Evolutionary conservation across 2,888 invertebrate genomes (phyloP), one percentile per base, ranked within the genome.

Genomic region (Disparrhopalites patrizii): DNA sequence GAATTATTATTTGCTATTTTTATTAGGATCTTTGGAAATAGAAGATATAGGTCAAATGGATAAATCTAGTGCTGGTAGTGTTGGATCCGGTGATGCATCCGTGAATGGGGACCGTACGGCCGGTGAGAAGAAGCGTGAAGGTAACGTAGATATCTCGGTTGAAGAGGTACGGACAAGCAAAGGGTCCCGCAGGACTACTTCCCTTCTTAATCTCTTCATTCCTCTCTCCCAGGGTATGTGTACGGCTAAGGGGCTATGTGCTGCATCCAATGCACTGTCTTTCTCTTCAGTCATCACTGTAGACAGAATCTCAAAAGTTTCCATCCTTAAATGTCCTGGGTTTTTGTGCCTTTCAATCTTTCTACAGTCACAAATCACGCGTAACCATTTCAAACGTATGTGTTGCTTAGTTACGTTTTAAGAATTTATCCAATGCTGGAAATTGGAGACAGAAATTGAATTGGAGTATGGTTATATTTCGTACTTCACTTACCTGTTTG

Each of bases 171-270:
- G 69, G 62, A 73, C 77, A 78, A 78, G 78, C 81, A 90, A 90
- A 84, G 86, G 89, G 80, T 91, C 91, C 81, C 89, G 92, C 82
- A 89, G 93, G 83, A 91, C 93, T 81, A 92, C 92, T 81, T 93
- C 93, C 82, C 88, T 93, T 81, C 86, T 93, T 82, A 93, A 93
- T 86, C 87, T 93, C 84, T 93, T 93, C 85, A 91, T 92, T 85
- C 91, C 92, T 82, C 92, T 91, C 84, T 91, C 92, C 84, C 92
- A 91, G 87, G 92, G 91, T 86, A 92, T 84, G 83, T 78, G 70
- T 68, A 70, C 64, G 66, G 58, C 58, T 38, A 65, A 68, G 68
- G n/a, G 71, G 70, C 69, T 73, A 70, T 72, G 68, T 70, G 70
- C 69, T 72, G 65, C 67, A 65, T 69, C 64, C 65, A 54, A 55